phyloP scores from a whole-genome alignment of 2,113 vertebrate species.

The Coptodon rendalli region DNA sequence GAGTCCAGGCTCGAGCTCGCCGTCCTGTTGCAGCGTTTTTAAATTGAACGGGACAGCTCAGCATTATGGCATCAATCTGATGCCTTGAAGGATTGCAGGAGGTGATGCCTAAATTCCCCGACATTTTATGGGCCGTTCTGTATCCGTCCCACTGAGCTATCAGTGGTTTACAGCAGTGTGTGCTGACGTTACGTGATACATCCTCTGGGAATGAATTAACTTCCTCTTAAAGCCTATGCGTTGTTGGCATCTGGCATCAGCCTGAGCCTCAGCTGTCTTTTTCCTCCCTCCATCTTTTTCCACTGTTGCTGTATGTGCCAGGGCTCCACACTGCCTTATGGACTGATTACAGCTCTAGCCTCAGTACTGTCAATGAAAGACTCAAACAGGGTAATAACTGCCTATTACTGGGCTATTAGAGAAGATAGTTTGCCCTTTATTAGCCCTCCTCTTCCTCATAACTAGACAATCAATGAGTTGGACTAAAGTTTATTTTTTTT shows the following conservation, averaged over 20 bases:
- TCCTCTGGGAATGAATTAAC: slow-evolving; percentile 45
- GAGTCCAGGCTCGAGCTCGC: background rate
- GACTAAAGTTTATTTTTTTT: background rate
- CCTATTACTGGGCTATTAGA: slow-evolving; percentile 41
- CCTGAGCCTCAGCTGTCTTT: slow-evolving; percentile 42
- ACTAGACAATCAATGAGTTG: slow-evolving; percentile 1
- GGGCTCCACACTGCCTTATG: slow-evolving; percentile 21
- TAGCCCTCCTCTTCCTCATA: slow-evolving; percentile 5
- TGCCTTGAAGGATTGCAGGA: background rate
- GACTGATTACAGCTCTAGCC: slow-evolving; percentile 30
- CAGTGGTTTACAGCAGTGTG: slow-evolving; percentile 1
- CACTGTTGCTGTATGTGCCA: slow-evolving; percentile 15
- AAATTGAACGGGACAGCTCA: slow-evolving; percentile 5
- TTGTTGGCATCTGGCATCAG: slow-evolving; percentile 33
- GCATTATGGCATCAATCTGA: background rate
- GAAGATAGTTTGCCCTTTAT: slow-evolving; percentile 31
- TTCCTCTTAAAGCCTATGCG: slow-evolving; percentile 30
- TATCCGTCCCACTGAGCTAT: slow-evolving; percentile 1
- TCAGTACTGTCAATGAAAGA: slow-evolving; percentile 38
- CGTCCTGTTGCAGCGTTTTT: background rate
- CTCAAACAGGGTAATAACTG: slow-evolving; percentile 45
- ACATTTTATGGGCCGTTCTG: background rate
- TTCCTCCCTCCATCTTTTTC: background rate
- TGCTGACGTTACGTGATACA: slow-evolving; percentile 24
- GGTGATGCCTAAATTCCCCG: background rate